phyloP scores from a whole-genome alignment of 2,113 vertebrate genomes.

The Psophia crepitans region DNA sequence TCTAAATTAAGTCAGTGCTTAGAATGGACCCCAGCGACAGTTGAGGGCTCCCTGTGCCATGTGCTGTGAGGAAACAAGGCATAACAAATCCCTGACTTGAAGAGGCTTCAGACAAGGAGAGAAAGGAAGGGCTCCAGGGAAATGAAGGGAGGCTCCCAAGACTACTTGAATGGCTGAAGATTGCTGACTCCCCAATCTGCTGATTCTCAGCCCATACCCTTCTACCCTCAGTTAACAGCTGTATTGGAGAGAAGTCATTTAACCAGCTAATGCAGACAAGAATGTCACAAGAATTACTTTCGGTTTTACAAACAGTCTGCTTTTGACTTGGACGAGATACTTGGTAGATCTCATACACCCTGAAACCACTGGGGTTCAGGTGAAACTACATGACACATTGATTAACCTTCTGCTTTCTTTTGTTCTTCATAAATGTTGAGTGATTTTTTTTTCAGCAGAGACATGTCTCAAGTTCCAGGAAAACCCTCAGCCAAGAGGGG shows the following conservation, averaged over 20 bases:
- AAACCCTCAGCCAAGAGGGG: conserved; percentile 21
- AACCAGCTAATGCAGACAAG: not conserved
- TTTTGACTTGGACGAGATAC: not conserved
- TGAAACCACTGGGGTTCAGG: conserved; percentile 27
- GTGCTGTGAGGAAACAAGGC: not conserved
- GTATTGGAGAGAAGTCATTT: not conserved
- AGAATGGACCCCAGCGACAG: not conserved
- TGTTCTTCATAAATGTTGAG: not conserved
- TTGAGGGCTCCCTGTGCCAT: not conserved
- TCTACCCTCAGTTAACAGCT: not conserved
- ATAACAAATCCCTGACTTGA: not conserved
- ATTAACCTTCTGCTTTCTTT: conserved; percentile 18
- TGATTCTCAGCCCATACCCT: not conserved
- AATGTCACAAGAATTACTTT: not conserved
- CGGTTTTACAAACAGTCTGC: not conserved
- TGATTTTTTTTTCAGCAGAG: conserved; percentile 19
- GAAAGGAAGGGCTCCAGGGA: not conserved
- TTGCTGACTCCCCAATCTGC: not conserved
- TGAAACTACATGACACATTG: conserved; percentile 11
- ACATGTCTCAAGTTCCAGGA: conserved; percentile 12
- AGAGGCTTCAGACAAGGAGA: not conserved
- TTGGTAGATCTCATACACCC: not conserved
- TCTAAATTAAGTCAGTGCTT: not conserved
- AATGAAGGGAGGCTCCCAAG: not conserved
- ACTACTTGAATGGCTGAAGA: not conserved